Evolutionary conservation across 1,140 invertebrate genomes (phyloP).

Genomic region (Acromyrmex echinatior): DNA sequence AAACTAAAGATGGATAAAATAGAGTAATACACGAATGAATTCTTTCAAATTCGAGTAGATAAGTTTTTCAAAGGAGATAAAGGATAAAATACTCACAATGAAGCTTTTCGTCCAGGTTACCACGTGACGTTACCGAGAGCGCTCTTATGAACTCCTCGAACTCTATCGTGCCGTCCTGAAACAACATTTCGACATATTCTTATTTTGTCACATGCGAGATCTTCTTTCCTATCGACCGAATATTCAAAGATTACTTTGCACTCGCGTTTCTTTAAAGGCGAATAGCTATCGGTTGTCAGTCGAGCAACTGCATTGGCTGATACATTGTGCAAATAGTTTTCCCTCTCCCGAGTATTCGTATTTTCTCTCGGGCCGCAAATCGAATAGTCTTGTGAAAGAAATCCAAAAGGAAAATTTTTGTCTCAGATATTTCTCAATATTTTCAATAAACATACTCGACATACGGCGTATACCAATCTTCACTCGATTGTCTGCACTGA

Average conservation of each 20-base stretch:
- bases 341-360: neutral
- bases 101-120: constrained; percentile 98
- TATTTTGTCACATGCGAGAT: constrained; percentile 43
- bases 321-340: constrained; percentile 28
- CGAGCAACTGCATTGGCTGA: neutral
- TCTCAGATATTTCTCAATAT: constrained; percentile 31
- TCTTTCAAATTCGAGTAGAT: constrained; percentile 12
- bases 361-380: constrained; percentile 6
- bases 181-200: constrained; percentile 64
- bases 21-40: neutral
- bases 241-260: constrained; percentile 32
- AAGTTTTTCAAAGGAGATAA: constrained; percentile 14
- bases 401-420: constrained; percentile 18
- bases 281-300: constrained; percentile 14
- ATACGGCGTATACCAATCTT: neutral
- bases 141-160: constrained; percentile 99
- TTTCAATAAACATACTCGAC: constrained; percentile 15
- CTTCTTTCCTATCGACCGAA: neutral
- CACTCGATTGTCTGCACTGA: neutral
- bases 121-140: constrained; percentile 97
- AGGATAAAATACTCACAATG: constrained; percentile 93
- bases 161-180: constrained; percentile 98
- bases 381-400: constrained; percentile 4
- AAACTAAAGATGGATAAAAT: too few species aligned
- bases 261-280: constrained; percentile 27